Evolutionary conservation across 2,113 vertebrate genomes (phyloP).

Genomic region (Neomonachus schauinslandi): DNA sequence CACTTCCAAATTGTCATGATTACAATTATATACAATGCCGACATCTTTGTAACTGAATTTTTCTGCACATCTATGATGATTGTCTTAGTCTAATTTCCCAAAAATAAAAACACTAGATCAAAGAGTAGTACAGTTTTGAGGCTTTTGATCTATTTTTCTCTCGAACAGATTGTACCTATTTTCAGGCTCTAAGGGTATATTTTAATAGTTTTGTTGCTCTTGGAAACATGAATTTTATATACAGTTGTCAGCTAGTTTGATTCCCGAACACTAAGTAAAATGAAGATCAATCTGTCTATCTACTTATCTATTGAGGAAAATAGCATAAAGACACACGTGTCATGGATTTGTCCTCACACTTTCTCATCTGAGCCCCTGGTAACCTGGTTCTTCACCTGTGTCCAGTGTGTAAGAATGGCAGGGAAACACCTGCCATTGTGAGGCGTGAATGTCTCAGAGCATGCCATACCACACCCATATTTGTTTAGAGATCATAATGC

Average conservation of each 20-base stretch:
- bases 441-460: not conserved
- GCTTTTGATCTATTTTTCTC: conserved; percentile 24
- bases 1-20: conserved; percentile 34
- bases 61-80: not conserved
- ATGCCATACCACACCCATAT: not conserved
- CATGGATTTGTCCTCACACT: not conserved
- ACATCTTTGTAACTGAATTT: conserved; percentile 17
- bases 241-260: not conserved
- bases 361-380: not conserved
- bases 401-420: not conserved
- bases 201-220: conserved; percentile 56
- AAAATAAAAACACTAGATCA: conserved; percentile 37
- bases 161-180: not conserved
- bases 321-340: not conserved
- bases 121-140: not conserved
- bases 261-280: not conserved
- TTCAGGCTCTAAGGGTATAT: not conserved
- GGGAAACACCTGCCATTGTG: not conserved
- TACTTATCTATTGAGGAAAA: not conserved
- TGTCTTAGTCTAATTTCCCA: not conserved
- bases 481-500: not conserved
- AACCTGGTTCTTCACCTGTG: not conserved
- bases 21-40: not conserved
- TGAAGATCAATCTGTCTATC: not conserved
- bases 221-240: not conserved